Evolutionary conservation across 2,113 vertebrate genomes (phyloP).

Genomic region (Nothoprocta pentlandii): DNA sequence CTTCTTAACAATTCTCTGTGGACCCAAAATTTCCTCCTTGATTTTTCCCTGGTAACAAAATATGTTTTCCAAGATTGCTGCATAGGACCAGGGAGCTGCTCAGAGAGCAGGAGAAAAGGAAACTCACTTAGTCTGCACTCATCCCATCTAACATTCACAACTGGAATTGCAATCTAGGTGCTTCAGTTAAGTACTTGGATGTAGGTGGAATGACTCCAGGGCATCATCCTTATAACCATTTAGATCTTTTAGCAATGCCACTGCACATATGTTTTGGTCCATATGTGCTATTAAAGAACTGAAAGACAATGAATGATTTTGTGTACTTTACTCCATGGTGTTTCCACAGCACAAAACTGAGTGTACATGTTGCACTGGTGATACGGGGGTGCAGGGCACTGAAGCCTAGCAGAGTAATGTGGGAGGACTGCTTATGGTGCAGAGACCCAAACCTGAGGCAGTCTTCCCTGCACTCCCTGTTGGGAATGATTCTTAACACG

Average conservation of each 20-base stretch:
- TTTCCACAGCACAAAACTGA: background rate
- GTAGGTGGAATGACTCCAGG: background rate
- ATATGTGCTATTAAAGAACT: background rate
- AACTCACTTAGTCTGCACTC: background rate
- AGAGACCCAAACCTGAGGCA: background rate
- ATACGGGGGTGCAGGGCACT: background rate
- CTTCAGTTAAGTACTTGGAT: background rate
- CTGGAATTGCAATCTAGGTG: background rate
- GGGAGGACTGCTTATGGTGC: background rate
- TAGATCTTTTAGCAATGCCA: background rate
- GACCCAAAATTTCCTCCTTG: background rate
- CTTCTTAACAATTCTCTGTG: background rate
- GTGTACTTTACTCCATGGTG: background rate
- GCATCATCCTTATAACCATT: background rate
- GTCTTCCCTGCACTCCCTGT: background rate
- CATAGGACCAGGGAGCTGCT: background rate
- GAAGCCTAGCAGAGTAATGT: background rate
- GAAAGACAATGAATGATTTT: background rate
- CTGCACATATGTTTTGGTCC: background rate
- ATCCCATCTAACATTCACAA: background rate
- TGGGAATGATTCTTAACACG: background rate
- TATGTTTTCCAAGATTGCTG: background rate
- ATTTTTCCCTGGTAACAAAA: background rate
- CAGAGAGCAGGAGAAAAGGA: background rate
- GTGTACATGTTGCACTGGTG: background rate